phyloP scores from a whole-genome alignment of 1,140 invertebrate genomes.

The Bactericera cockerelli region DNA sequence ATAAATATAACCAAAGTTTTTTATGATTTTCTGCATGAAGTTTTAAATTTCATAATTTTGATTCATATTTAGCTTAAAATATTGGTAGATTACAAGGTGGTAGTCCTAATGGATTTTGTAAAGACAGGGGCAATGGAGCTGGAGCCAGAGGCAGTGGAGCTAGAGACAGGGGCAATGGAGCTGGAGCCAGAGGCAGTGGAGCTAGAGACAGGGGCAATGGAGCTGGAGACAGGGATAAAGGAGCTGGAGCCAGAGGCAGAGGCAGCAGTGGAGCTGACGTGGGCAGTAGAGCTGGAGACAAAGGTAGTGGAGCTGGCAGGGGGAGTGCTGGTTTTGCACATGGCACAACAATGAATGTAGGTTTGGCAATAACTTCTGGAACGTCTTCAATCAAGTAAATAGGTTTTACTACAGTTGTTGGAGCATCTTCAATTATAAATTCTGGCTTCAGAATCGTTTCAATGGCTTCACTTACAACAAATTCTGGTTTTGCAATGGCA shows the following conservation, averaged over 20 bases:
- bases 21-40: too few relatives aligned
- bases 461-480: background rate
- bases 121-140: too few relatives aligned
- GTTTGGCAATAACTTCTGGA: slow-evolving; percentile 7
- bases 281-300: background rate
- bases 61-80: too few relatives aligned
- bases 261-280: background rate
- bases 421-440: background rate
- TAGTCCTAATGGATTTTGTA: too few relatives aligned
- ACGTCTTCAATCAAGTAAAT: background rate
- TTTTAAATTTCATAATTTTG: too few relatives aligned
- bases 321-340: background rate
- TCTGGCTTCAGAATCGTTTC: background rate
- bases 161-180: background rate
- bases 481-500: background rate
- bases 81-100: too few relatives aligned
- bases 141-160: background rate
- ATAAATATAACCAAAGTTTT: too few relatives aligned
- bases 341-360: slow-evolving; percentile 5
- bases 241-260: background rate
- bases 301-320: slow-evolving; percentile 1
- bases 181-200: background rate
- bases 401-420: background rate
- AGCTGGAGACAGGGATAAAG: background rate
- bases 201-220: background rate